Evolutionary conservation across 2,113 vertebrate species (phyloP).

Genomic region (Axis porcinus): DNA sequence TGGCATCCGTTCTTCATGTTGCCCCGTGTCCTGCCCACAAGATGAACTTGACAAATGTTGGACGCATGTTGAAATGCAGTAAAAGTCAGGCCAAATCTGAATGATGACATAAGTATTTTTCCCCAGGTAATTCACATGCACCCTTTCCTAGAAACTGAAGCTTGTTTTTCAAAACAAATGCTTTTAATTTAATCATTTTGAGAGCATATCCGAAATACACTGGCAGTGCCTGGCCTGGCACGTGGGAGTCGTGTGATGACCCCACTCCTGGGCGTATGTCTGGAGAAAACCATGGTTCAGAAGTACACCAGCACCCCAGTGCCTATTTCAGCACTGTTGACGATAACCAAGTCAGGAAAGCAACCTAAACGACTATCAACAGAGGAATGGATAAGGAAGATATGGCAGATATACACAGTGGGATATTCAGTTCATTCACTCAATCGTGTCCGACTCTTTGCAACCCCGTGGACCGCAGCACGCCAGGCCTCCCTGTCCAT

Average conservation of each 20-base stretch:
- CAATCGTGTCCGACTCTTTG: accelerated
- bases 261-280: not conserved
- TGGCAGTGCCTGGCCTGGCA: not conserved
- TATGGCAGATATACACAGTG: accelerated
- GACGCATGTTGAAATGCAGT: not conserved
- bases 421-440: not conserved
- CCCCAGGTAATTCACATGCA: not conserved
- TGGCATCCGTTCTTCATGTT: not conserved
- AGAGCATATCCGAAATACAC: not conserved
- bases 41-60: not conserved
- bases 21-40: not conserved
- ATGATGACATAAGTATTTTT: not conserved
- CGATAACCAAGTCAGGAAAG: not conserved
- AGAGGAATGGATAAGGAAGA: not conserved
- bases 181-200: not conserved
- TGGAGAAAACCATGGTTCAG: not conserved
- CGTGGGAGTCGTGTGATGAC: not conserved
- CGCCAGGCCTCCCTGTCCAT: not conserved
- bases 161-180: not conserved
- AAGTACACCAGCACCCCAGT: accelerated
- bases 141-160: not conserved
- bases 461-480: accelerated
- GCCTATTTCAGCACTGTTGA: not conserved
- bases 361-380: not conserved
- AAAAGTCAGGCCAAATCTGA: not conserved